Evolutionary conservation across 2,888 invertebrate genomes (phyloP).

Genomic region (Plagodis dolabraria): DNA sequence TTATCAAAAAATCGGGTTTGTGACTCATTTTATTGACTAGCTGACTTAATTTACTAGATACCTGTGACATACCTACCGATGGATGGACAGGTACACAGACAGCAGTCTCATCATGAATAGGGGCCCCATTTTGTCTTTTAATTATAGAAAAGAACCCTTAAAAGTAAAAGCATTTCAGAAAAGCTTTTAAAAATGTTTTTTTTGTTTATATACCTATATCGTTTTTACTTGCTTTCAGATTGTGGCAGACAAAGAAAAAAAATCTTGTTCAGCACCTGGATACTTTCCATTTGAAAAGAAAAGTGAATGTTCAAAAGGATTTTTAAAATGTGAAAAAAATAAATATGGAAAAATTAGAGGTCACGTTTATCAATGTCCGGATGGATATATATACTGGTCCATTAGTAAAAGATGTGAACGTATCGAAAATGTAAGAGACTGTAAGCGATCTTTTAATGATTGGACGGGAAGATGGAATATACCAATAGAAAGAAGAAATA

Average conservation of each 20-base stretch:
- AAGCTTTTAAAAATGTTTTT: too few relatives aligned
- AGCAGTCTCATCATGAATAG: too few relatives aligned
- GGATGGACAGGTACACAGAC: too few relatives aligned
- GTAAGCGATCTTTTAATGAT: constrained; percentile 71
- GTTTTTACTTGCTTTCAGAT: constrained; percentile 79
- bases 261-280: constrained; percentile 88
- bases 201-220: not conserved
- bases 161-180: too few relatives aligned
- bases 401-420: constrained; percentile 91
- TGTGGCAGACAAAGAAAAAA: constrained; percentile 77
- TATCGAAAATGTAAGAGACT: constrained; percentile 85
- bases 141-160: too few relatives aligned
- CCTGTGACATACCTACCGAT: too few relatives aligned
- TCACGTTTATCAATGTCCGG: constrained; percentile 90
- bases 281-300: constrained; percentile 87
- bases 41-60: too few relatives aligned
- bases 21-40: too few relatives aligned
- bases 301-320: constrained; percentile 88
- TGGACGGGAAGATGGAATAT: constrained; percentile 83
- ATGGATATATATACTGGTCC: constrained; percentile 90
- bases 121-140: too few relatives aligned
- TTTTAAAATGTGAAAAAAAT: constrained; percentile 87
- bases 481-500: constrained; percentile 82
- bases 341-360: constrained; percentile 85
- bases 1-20: too few relatives aligned